phyloP scores from a whole-genome alignment of 2,113 vertebrate species.

The Corythoichthys intestinalis region DNA sequence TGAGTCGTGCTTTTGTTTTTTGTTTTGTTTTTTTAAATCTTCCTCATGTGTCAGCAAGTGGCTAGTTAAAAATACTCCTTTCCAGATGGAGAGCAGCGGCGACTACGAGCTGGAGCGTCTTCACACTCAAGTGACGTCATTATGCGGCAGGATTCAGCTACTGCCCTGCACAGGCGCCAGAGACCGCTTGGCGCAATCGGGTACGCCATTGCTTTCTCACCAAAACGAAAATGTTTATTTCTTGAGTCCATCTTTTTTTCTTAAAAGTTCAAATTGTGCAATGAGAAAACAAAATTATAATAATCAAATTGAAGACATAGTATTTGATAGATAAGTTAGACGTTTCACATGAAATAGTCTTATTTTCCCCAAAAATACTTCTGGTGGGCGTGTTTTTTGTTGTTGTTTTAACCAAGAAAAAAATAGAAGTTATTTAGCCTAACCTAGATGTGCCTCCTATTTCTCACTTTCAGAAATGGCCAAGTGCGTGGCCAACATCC shows the following conservation, averaged over 20 bases:
- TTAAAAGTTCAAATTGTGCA: too few species aligned
- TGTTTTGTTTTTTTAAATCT: too few species aligned
- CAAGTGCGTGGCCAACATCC: slow-evolving; percentile 87
- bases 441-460: neutral
- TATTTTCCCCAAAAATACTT: neutral
- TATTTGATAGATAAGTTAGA: neutral
- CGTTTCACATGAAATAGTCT: neutral
- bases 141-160: slow-evolving; percentile 86
- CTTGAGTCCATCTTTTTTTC: neutral
- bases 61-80: neutral
- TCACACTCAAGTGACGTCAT: slow-evolving; percentile 82
- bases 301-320: too few species aligned
- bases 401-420: too few species aligned
- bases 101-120: slow-evolving; percentile 84
- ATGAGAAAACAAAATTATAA: too few species aligned
- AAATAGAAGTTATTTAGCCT: neutral
- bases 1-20: neutral
- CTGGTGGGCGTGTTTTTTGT: too few species aligned
- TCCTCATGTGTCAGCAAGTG: too few species aligned
- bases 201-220: slow-evolving; percentile 52
- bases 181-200: slow-evolving; percentile 90
- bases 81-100: slow-evolving; percentile 77
- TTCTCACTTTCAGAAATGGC: slow-evolving; percentile 83
- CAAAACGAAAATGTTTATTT: neutral
- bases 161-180: slow-evolving; percentile 82